phyloP scores from a whole-genome alignment of 2,113 vertebrate genomes.

The Melospiza melodia region DNA sequence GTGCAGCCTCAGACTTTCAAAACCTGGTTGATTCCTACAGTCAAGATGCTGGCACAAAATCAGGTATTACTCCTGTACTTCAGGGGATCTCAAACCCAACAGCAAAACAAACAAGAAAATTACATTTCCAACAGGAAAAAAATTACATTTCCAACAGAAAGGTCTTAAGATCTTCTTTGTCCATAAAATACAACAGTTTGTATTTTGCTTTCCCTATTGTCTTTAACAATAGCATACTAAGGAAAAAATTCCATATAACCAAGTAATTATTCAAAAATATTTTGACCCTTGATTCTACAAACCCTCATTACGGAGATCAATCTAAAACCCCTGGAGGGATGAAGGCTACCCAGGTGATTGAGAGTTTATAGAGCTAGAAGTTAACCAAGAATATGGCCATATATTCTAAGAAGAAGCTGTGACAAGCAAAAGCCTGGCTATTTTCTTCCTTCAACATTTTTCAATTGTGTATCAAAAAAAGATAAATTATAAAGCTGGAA shows the following conservation, averaged over 20 bases:
- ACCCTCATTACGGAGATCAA: neutral
- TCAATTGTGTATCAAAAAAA: neutral
- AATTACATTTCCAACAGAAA: neutral
- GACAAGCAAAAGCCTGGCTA: neutral
- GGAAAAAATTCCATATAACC: neutral
- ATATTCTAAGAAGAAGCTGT: neutral
- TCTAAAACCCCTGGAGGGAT: neutral
- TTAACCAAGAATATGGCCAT: neutral
- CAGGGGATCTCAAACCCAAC: neutral
- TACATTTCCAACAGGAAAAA: neutral
- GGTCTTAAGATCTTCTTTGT: neutral
- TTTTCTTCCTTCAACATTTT: neutral
- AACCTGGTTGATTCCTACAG: neutral
- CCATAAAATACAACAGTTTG: neutral
- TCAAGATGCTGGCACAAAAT: neutral
- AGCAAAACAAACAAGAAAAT: neutral
- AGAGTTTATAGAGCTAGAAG: neutral
- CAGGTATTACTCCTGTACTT: neutral
- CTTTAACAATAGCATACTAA: neutral
- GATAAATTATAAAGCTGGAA: neutral
- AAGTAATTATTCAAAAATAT: neutral
- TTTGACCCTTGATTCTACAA: neutral
- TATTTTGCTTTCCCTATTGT: neutral
- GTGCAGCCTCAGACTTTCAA: neutral
- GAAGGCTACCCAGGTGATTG: neutral